phyloP scores from a whole-genome alignment of 2,113 vertebrate genomes.

The Oncorhynchus masou region DNA sequence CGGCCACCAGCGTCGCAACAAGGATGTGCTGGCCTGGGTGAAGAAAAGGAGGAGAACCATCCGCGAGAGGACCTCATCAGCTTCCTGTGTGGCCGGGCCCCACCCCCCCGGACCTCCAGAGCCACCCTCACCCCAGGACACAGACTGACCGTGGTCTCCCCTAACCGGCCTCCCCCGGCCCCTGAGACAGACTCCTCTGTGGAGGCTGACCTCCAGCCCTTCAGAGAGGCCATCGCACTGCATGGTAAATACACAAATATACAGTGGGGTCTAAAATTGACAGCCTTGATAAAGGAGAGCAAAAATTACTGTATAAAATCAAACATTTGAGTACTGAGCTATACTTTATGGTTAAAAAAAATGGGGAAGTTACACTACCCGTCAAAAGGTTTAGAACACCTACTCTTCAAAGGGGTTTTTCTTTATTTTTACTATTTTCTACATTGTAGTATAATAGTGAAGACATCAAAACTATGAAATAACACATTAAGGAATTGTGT shows the following conservation, averaged over 20 bases:
- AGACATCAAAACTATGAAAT: no score
- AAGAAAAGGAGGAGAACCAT: slow-evolving; percentile 98
- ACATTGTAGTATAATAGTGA: no score
- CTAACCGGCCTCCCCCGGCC: slow-evolving; percentile 88
- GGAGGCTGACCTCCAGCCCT: slow-evolving; percentile 98
- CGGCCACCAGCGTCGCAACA: slow-evolving; percentile 95
- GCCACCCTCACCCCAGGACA: slow-evolving; percentile 72
- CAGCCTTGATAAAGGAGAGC: no score
- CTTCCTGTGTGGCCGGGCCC: slow-evolving; percentile 96
- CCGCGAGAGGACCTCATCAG: slow-evolving; percentile 98
- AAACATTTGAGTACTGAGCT: no score
- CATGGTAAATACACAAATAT: slow-evolving; percentile 80
- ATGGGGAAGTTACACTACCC: no score
- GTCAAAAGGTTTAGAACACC: no score
- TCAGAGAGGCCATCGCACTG: slow-evolving; percentile 99
- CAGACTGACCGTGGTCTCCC: slow-evolving; percentile 94
- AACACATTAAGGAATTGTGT: no score
- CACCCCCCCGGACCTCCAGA: slow-evolving; percentile 93
- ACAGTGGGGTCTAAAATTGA: no score
- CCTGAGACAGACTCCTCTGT: slow-evolving; percentile 95
- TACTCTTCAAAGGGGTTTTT: no score
- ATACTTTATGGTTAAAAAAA: no score
- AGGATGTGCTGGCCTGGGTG: slow-evolving; percentile 98
- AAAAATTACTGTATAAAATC: no score
- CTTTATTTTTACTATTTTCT: no score